Evolutionary conservation across 1,140 invertebrate species (phyloP), one percentile per base, ranked within the genome.

Genomic region (Drosophila triauraria): DNA sequence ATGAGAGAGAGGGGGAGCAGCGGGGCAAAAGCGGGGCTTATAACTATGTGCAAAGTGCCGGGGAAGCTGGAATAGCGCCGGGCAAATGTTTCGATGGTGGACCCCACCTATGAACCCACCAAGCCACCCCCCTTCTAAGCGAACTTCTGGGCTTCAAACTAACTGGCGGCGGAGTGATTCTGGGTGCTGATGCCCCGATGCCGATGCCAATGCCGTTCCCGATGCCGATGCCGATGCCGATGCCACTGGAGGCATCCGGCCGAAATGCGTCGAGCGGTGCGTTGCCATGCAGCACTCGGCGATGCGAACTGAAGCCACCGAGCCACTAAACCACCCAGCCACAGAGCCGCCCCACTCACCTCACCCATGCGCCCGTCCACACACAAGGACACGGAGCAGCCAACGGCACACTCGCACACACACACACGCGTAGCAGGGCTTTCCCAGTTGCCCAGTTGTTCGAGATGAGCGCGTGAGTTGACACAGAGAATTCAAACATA

Each of bases 31-130:
- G 25, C 58, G 63, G 35, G 65, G 65, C 64, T 47, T 70, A 75
- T 70, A 78, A 75, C 80, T 75, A 83, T 82, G 80, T 77, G 80
- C 80, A 82, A 82, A 82, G 79, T 82, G 80, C 57, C 60, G 62
- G 43, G 59, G 77, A 63, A 43, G 70, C 13, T 56, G 63, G 54
- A 62, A 65, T 62, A 65, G 23, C 60, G 53, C 50, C 74, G 70
- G 63, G 63, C 57, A 65, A 67, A 67, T 67, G 63, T 68, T 65
- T 67, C 69, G 62, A 67, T 71, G 61, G 54, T 59, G 67, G 62
- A 47, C 48, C 57, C 62, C 56, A 65, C 62, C 62, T 64, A 64
- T 44, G 32, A 67, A 40, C 5, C 43, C 13, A 32, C 48, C 48
- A 25, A 20, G 12, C 32, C 32, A 27, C 25, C 50, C 13, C 65